Percentiles rank a stretch among this genome's conserved stretches.
Evolutionary conservation across 2,113 vertebrate genomes (phyloP).

Genomic region (Python bivittatus): DNA sequence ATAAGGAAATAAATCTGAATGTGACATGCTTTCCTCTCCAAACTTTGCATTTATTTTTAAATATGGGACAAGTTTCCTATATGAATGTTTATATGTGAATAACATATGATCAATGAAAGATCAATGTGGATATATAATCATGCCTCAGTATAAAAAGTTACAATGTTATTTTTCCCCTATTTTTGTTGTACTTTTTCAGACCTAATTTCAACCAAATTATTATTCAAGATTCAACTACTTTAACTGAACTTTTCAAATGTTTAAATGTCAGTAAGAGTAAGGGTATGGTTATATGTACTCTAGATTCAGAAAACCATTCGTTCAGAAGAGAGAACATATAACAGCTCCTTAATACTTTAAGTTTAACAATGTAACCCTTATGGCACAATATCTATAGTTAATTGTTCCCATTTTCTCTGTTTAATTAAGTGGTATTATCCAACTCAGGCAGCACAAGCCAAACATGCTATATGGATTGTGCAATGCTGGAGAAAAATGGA

Average conservation of each 20-base stretch:
- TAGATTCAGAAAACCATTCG: background rate
- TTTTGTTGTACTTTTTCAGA: background rate
- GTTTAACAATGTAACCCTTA: background rate
- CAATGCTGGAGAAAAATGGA: background rate
- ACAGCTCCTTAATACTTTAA: background rate
- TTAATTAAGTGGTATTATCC: background rate
- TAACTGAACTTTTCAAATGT: background rate
- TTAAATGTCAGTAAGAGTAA: background rate
- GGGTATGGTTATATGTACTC: background rate
- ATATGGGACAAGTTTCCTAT: background rate
- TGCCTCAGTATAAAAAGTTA: background rate
- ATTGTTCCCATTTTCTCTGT: background rate
- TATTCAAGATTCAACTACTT: background rate
- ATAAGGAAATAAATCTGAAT: background rate
- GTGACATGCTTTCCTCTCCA: background rate
- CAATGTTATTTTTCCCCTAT: background rate
- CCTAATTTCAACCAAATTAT: background rate
- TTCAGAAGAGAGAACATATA: background rate
- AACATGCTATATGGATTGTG: background rate
- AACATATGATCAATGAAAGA: background rate
- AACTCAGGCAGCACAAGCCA: background rate
- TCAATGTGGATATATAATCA: background rate
- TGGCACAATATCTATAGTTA: background rate
- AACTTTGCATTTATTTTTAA: background rate
- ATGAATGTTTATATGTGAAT: background rate